A percentile compares a stretch with the other conserved stretches of the same genome.
Conservation (phyloP, 2,113 vertebrate species). For the Sinocyclocheilus anshuiensis region DNA sequence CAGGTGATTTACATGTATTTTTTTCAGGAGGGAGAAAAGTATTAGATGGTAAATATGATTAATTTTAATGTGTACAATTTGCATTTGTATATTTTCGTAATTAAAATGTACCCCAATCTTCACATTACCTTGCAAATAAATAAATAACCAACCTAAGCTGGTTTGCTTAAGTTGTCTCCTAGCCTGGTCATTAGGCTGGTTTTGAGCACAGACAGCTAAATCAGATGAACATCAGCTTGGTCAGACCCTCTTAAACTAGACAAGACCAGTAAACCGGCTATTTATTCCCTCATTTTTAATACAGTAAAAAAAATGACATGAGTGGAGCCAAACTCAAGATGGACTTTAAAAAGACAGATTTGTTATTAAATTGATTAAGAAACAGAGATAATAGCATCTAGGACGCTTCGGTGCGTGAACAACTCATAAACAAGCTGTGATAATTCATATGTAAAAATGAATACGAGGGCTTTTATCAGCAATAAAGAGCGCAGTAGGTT, state of each 20-base stretch:
- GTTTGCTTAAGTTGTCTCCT: not conserved
- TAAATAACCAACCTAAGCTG: not conserved
- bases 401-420: not conserved
- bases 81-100: not conserved
- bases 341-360: not conserved
- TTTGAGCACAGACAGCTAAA: not conserved
- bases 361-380: not conserved
- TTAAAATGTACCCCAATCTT: not conserved
- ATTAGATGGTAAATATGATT: not conserved
- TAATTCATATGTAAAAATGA: not conserved
- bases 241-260: not conserved
- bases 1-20: not conserved
- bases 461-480: not conserved
- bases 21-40: not conserved
- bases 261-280: not conserved
- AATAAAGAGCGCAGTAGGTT: not conserved
- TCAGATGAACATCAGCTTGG: not conserved
- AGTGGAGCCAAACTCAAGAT: not conserved
- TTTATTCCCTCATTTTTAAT: not conserved
- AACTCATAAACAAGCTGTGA: not conserved
- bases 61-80: not conserved
- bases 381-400: not conserved
- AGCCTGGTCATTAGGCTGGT: too few relatives aligned
- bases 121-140: not conserved
- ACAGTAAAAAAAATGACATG: not conserved